Percentiles rank a stretch among this genome's conserved stretches.
These are phyloP conservation scores for Lithobates pipiens DNA, from an alignment of 2,797 vertebrate species.

Conservation along the genomic window DNA sequence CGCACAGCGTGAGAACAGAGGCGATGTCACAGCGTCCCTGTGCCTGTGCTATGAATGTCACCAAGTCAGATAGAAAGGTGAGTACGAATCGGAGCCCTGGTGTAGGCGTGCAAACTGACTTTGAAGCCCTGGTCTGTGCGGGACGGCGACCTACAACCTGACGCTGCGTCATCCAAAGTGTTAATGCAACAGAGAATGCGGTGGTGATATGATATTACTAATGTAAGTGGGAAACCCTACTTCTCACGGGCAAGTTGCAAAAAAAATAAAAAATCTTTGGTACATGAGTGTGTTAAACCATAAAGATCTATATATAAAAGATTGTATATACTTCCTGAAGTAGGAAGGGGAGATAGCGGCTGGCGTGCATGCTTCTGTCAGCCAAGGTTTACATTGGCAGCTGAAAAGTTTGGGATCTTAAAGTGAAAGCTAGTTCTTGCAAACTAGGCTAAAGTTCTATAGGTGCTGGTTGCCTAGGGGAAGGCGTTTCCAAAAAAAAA, in stretches of 20 bases:
- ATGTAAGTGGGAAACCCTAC: background rate
- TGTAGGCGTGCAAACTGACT: conserved; percentile 7
- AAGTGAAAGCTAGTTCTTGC: background rate
- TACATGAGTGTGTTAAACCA: too few species aligned
- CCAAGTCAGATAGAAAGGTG: conserved; percentile 8
- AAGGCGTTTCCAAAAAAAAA: too few species aligned
- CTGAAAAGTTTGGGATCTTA: background rate
- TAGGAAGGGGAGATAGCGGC: background rate
- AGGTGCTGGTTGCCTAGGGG: too few species aligned
- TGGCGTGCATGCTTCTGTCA: background rate
- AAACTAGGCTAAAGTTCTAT: too few species aligned
- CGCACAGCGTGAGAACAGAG: background rate
- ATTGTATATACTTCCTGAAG: background rate
- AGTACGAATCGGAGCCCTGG: background rate
- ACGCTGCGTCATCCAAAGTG: background rate
- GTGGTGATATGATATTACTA: background rate
- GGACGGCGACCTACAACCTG: background rate
- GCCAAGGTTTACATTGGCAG: background rate
- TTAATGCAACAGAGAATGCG: background rate
- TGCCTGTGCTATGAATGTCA: conserved; percentile 24
- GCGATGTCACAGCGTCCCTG: background rate
- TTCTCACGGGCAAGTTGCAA: too few species aligned
- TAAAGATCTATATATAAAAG: too few species aligned
- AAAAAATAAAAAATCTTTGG: too few species aligned
- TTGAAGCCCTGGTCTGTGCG: background rate